A percentile compares a stretch with the other conserved stretches of the same genome.
Evolutionary conservation across 2,797 vertebrate genomes (phyloP).

Genomic region (Gallirallus australis): DNA sequence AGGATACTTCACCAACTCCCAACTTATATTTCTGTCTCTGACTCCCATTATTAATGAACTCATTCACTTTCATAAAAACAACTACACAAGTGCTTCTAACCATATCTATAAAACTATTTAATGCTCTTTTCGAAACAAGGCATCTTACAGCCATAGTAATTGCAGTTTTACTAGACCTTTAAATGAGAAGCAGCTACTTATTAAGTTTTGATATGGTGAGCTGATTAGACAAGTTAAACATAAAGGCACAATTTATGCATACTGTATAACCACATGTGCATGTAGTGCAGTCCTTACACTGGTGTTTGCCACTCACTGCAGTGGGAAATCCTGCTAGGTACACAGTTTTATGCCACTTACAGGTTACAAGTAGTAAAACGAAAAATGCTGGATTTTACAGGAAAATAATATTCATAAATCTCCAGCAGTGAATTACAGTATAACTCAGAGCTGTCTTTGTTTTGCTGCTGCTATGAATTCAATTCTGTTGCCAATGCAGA

Average conservation of each 20-base stretch:
- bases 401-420: conserved; percentile 81
- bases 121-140: conserved; percentile 74
- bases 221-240: conserved; percentile 74
- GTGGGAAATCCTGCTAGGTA: conserved; percentile 46
- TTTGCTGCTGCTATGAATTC: conserved; percentile 64
- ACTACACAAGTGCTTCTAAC: conserved; percentile 66
- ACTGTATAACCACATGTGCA: conserved; percentile 8
- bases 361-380: conserved; percentile 68
- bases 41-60: conserved; percentile 66
- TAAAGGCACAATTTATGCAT: conserved; percentile 67
- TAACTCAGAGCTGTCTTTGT: conserved; percentile 74
- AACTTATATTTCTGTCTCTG: conserved; percentile 43
- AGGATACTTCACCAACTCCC: background rate
- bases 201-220: conserved; percentile 75
- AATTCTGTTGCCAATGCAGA: conserved; percentile 60
- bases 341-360: conserved; percentile 60
- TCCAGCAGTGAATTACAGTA: conserved; percentile 64
- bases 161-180: conserved; percentile 77
- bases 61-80: conserved; percentile 72
- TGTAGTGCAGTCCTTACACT: conserved; percentile 8
- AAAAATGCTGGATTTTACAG: conserved; percentile 77
- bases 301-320: background rate
- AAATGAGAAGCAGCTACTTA: conserved; percentile 79
- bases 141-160: conserved; percentile 65
- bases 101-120: conserved; percentile 76